phyloP scores from a whole-genome alignment of 1,140 invertebrate genomes.

The Rhysida immarginata region DNA sequence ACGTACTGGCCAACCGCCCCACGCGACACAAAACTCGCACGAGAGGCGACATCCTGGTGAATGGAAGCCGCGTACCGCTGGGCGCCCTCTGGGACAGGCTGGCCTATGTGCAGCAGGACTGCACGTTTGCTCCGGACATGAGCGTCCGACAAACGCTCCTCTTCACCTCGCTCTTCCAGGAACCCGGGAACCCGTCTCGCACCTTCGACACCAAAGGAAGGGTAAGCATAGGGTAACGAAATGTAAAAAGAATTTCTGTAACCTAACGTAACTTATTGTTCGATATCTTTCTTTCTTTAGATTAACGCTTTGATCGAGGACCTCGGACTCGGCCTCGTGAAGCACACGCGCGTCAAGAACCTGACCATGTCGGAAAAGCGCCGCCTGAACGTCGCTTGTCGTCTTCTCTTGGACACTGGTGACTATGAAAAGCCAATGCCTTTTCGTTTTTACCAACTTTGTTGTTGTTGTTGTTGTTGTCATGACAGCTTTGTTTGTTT shows the following conservation, averaged over 20 bases:
- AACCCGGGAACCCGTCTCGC: conserved; percentile 27
- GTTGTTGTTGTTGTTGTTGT: too few species aligned
- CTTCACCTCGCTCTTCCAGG: conserved; percentile 57
- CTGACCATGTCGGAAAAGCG: conserved; percentile 73
- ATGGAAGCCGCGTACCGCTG: conserved; percentile 60
- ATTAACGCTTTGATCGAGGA: conserved; percentile 76
- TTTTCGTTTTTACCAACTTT: too few species aligned
- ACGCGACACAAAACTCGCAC: conserved; percentile 31
- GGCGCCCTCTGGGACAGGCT: conserved; percentile 44
- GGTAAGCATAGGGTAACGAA: conserved; percentile 23
- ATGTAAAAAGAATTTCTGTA: not conserved
- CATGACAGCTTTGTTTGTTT: conserved; percentile 1
- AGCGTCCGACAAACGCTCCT: conserved; percentile 64
- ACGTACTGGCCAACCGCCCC: conserved; percentile 54
- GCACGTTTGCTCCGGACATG: conserved; percentile 46
- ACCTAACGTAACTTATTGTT: not conserved
- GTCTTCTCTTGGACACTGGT: conserved; percentile 50
- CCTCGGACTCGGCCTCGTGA: conserved; percentile 68
- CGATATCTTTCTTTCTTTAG: conserved; percentile 31
- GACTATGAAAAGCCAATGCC: not conserved
- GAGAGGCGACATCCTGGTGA: conserved; percentile 66
- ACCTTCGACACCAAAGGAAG: conserved; percentile 46
- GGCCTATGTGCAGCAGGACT: conserved; percentile 46
- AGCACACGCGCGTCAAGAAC: conserved; percentile 53
- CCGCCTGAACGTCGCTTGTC: conserved; percentile 70